Conservation (phyloP, 1,140 invertebrate genomes). For the Drosophila nannoptera region DNA sequence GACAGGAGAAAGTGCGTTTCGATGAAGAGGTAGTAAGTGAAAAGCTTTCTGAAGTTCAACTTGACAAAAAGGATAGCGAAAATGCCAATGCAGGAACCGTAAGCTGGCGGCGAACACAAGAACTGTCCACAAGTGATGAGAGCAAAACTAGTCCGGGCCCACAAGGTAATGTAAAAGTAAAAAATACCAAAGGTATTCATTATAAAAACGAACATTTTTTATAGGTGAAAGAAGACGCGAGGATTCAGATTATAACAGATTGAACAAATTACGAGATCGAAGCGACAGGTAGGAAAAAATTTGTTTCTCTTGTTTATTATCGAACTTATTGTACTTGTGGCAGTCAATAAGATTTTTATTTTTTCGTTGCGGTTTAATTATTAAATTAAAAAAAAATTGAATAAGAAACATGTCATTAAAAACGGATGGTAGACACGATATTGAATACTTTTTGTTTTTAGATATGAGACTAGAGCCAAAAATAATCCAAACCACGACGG, state of each 20-base stretch:
- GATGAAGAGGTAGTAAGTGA: constrained; percentile 68
- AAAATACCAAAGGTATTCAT: not conserved
- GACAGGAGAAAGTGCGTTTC: constrained; percentile 51
- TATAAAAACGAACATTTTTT: not conserved
- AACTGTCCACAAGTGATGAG: constrained; percentile 37
- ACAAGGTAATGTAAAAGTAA: constrained; percentile 20
- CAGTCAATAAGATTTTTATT: too few species aligned
- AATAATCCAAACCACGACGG: constrained; percentile 26
- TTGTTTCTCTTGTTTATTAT: too few species aligned
- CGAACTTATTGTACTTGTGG: too few species aligned
- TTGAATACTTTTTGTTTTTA: constrained; percentile 10
- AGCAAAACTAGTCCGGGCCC: constrained; percentile 26
- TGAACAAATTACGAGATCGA: constrained; percentile 45
- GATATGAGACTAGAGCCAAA: constrained; percentile 40
- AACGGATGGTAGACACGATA: not conserved
- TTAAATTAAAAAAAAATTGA: too few species aligned
- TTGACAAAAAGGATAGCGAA: constrained; percentile 69
- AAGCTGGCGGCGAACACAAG: constrained; percentile 54
- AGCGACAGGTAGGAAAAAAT: constrained; percentile 40
- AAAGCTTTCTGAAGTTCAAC: constrained; percentile 54
- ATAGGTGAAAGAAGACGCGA: constrained; percentile 44
- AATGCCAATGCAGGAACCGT: constrained; percentile 46
- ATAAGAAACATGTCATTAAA: too few species aligned
- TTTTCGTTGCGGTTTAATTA: too few species aligned
- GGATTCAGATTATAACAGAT: constrained; percentile 39